These are phyloP conservation scores for Saguinus midas DNA, from an alignment of 2,113 vertebrate genomes.

Conservation along the genomic window DNA sequence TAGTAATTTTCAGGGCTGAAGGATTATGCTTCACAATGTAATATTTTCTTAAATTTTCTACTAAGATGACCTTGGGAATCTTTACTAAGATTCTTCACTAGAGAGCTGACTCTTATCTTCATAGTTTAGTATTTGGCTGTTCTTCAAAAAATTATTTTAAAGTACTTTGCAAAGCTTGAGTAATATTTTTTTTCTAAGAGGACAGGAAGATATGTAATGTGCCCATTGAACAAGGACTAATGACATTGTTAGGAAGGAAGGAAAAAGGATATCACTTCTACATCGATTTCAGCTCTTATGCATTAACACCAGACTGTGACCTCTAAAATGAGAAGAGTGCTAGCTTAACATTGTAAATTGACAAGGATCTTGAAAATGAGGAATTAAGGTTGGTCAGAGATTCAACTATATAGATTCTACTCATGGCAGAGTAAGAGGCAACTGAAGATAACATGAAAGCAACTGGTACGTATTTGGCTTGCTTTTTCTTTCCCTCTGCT, in stretches of 20 bases:
- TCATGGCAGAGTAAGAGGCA: background rate
- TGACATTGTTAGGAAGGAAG: conserved; percentile 43
- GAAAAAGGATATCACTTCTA: conserved; percentile 21
- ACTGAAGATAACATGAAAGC: background rate
- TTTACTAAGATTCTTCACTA: conserved; percentile 1
- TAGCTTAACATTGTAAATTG: background rate
- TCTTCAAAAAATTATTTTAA: conserved; percentile 63
- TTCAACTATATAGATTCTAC: background rate
- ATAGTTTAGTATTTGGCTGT: conserved; percentile 41
- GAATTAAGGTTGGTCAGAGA: background rate
- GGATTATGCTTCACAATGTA: background rate
- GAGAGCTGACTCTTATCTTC: background rate
- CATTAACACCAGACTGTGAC: conserved; percentile 47
- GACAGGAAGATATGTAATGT: conserved; percentile 32
- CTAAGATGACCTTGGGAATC: conserved; percentile 44
- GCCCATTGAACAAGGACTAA: conserved; percentile 70
- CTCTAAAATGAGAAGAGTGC: conserved; percentile 38
- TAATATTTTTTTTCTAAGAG: conserved; percentile 54
- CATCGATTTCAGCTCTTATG: background rate
- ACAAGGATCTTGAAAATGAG: conserved; percentile 20
- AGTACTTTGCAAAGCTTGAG: conserved; percentile 42
- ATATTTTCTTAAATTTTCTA: conserved; percentile 30
- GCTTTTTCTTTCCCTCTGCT: background rate
- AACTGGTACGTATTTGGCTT: background rate
- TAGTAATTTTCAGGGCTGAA: conserved; percentile 10